Percentiles rank a stretch among this genome's conserved stretches.
Conservation (phyloP, 2,113 vertebrate genomes). For the Antechinus flavipes region DNA sequence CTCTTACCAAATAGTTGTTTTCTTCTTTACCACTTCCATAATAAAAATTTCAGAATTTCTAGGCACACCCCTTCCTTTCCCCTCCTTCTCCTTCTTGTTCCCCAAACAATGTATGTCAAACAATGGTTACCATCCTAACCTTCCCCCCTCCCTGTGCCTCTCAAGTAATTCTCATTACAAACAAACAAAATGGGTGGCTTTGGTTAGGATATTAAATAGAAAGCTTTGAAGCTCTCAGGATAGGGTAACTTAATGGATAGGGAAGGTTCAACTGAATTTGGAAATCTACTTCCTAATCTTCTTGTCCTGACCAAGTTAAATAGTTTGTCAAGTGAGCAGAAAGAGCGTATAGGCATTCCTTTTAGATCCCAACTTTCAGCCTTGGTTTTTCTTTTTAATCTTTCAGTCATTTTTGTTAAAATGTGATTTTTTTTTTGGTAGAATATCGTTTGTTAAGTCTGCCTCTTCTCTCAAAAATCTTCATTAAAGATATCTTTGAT, state of each 20-base stretch:
- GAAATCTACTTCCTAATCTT: slow-evolving; percentile 25
- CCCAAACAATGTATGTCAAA: neutral
- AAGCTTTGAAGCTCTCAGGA: slow-evolving; percentile 28
- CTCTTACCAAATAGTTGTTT: neutral
- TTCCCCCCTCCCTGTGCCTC: neutral
- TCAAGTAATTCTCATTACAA: slow-evolving; percentile 53
- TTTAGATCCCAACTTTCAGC: slow-evolving; percentile 20
- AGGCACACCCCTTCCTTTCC: neutral
- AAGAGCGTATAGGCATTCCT: slow-evolving; percentile 10
- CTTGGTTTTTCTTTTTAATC: neutral
- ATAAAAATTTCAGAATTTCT: neutral
- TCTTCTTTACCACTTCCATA: neutral
- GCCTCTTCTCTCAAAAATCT: neutral
- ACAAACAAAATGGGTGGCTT: slow-evolving; percentile 48
- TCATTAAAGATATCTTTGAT: slow-evolving; percentile 17
- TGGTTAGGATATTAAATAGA: slow-evolving; percentile 46
- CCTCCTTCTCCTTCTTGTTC: neutral
- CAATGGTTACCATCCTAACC: neutral
- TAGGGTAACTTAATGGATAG: neutral
- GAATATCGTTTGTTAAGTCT: slow-evolving; percentile 40
- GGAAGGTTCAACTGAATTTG: neutral
- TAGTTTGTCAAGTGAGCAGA: slow-evolving; percentile 23
- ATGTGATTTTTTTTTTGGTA: neutral
- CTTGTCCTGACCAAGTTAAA: slow-evolving; percentile 5
- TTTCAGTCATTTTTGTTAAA: neutral